Evolutionary conservation across 2,113 vertebrate genomes (phyloP), one percentile per base, ranked within the genome.

Genomic region (Alethe diademata): DNA sequence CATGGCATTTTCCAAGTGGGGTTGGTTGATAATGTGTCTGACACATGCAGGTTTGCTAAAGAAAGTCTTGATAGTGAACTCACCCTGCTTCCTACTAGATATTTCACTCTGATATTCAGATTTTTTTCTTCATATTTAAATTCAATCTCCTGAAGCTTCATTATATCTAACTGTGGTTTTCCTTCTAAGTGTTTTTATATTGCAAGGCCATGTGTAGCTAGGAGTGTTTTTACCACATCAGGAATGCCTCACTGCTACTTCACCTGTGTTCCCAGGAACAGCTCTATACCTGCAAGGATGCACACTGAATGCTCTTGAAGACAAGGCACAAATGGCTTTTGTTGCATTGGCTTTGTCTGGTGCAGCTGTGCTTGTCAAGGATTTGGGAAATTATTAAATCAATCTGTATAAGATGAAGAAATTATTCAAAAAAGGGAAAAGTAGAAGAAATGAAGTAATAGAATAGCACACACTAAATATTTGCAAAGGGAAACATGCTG

Each of bases 181-280:
- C 19, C 42, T 91, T 57, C 23, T 14, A 40, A 20, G 50, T 57
- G n/a, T 57, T 86, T 92, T 69, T 56, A 3, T 48, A 8, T 24
- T 72, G n/a, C 50, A 65, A 83, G 45, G 50, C 64, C 31, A 2
- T 31, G 42, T 70, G 73, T 60, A 69, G 12, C 91, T 53, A 81
- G 78, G 51, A 65, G n/a, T 61, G 4, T 31, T 73, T 70, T 85
- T 19, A 26, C 40, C 12, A 40, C 29, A 38, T 17, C 2, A 4
- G 36, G 18, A 75, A 50, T 60, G 14, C 33, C 65, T 69, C 4
- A 1, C 24, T 57, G 3, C 42, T 58, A 2, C 36, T 70, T 60
- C 69, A 29, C 0, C 14, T 0, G 1, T 24, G 40, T 11, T 79
- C 53, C 56, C 36, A 42, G 87, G 29, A 57, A 18, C 1, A 9